A percentile compares a stretch with the other conserved stretches of the same genome.
Evolutionary conservation across 2,113 vertebrate genomes (phyloP).

Genomic region (Malurus alboscapulatus): DNA sequence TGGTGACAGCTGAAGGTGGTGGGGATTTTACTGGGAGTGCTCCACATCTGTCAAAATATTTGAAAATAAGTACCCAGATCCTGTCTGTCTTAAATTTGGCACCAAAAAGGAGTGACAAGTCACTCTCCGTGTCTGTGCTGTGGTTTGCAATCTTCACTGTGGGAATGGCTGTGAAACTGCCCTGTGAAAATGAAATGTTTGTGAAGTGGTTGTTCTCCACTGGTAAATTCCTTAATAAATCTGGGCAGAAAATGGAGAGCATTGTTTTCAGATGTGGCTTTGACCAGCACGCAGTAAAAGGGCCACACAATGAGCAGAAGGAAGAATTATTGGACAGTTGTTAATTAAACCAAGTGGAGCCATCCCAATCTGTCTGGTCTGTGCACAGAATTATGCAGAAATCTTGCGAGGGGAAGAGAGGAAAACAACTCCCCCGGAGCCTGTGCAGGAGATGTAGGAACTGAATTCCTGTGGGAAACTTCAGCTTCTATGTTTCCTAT

Average conservation of each 20-base stretch:
- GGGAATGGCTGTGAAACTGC: background rate
- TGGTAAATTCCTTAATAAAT: background rate
- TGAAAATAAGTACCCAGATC: background rate
- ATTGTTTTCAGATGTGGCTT: constrained; percentile 44
- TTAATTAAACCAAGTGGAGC: background rate
- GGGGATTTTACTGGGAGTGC: background rate
- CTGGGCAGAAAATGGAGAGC: background rate
- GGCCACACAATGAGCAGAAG: constrained; percentile 41
- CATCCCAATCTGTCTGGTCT: background rate
- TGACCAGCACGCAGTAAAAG: background rate
- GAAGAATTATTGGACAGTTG: background rate
- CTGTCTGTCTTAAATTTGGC: background rate
- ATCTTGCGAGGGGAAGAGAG: background rate
- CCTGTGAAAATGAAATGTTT: constrained; percentile 15
- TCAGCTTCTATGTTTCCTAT: fast-evolving
- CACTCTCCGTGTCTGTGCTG: background rate
- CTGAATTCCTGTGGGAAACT: background rate
- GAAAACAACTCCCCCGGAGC: background rate
- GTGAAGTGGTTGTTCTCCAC: constrained; percentile 8
- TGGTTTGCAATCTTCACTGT: background rate
- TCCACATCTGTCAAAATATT: background rate
- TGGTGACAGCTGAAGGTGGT: background rate
- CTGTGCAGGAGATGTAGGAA: background rate
- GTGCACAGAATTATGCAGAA: background rate
- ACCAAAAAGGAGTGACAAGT: background rate